A percentile compares a stretch with the other conserved stretches of the same genome.
Evolutionary conservation across 2,797 vertebrate species (phyloP).

Genomic region (Champsocephalus esox): DNA sequence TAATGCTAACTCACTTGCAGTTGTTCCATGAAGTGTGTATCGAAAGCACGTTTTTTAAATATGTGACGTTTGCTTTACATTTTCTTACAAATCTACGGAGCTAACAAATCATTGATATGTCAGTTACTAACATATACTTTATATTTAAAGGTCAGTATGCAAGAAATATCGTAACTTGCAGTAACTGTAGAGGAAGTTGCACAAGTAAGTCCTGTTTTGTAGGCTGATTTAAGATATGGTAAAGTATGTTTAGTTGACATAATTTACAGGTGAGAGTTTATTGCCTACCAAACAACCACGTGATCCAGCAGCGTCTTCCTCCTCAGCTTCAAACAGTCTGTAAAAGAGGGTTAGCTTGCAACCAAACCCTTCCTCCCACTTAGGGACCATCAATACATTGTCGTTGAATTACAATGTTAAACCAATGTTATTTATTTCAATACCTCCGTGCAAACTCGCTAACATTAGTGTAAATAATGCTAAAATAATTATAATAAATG

Average conservation of each 20-base stretch:
- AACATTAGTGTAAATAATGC: too few relatives aligned
- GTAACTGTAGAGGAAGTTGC: not conserved
- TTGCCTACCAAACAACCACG: not conserved
- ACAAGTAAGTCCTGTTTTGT: not conserved
- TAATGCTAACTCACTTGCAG: not conserved
- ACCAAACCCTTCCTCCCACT: too few relatives aligned
- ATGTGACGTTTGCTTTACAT: conserved; percentile 3
- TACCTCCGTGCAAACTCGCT: too few relatives aligned
- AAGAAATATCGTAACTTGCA: not conserved
- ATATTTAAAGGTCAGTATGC: not conserved
- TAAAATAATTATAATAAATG: too few relatives aligned
- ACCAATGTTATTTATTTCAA: too few relatives aligned
- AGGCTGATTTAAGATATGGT: not conserved
- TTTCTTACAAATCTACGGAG: not conserved
- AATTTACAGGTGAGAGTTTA: not conserved
- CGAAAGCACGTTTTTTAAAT: not conserved
- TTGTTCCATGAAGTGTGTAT: not conserved
- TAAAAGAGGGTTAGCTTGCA: not conserved
- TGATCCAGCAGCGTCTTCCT: too few relatives aligned
- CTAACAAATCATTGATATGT: not conserved
- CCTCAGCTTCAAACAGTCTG: not conserved
- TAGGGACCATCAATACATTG: too few relatives aligned
- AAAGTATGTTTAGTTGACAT: not conserved
- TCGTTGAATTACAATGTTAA: too few relatives aligned
- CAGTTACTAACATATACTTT: too few relatives aligned